A percentile compares a stretch with the other conserved stretches of the same genome.
phyloP scores from a whole-genome alignment of 2,797 vertebrate genomes.

The Acomys russatus region DNA sequence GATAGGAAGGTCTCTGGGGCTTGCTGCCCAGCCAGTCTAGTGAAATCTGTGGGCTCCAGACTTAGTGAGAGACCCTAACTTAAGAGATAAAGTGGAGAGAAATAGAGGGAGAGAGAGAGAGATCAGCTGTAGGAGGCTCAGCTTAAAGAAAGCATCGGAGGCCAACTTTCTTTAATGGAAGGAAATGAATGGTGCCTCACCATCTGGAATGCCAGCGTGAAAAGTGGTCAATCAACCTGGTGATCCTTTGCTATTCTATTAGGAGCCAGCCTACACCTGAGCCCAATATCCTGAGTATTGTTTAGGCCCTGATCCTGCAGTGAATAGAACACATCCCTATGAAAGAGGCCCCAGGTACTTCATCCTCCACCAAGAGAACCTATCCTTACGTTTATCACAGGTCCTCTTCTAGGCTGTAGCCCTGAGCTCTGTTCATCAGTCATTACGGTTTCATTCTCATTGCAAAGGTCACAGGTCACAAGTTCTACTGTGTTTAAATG shows the following conservation, averaged over 20 bases:
- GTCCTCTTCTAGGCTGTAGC: background rate
- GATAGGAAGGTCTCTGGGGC: too few species aligned
- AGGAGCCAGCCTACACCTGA: background rate
- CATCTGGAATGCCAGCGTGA: background rate
- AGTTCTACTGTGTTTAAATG: background rate
- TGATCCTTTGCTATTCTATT: background rate
- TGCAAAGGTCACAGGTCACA: background rate
- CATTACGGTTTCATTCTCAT: background rate
- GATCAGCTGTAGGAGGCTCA: background rate
- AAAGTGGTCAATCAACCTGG: background rate
- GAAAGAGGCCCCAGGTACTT: background rate
- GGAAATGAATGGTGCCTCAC: background rate
- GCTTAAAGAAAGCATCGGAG: background rate
- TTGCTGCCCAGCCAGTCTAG: background rate
- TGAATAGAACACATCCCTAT: too few species aligned
- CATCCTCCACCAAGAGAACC: background rate
- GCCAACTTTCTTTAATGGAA: background rate
- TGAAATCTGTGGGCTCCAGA: background rate
- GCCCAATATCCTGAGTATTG: background rate
- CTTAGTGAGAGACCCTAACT: background rate
- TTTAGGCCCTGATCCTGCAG: background rate
- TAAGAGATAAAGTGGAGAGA: background rate
- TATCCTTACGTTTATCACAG: background rate
- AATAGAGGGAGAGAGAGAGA: background rate
- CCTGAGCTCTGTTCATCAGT: background rate